Evolutionary conservation across 2,113 vertebrate genomes (phyloP).

Genomic region (Mohoua ochrocephala): DNA sequence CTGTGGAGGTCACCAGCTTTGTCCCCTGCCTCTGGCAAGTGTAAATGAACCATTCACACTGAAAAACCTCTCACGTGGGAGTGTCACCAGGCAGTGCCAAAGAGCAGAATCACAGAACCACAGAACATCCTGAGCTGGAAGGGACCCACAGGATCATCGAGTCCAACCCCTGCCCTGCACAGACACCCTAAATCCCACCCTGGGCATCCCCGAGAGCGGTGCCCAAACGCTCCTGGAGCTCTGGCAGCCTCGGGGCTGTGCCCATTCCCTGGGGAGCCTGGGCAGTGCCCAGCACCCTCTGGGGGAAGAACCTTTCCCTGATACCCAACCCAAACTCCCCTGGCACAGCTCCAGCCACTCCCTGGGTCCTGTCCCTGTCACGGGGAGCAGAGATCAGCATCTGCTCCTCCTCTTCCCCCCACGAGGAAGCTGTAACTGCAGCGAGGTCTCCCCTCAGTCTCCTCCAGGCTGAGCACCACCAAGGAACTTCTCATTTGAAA

Average conservation of each 20-base stretch:
- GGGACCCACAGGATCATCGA: background rate
- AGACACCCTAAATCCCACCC: background rate
- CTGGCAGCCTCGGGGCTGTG: background rate
- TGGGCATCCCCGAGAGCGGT: rapidly evolving
- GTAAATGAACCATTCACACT: background rate
- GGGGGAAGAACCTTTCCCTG: background rate
- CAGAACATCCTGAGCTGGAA: background rate
- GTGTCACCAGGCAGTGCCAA: background rate
- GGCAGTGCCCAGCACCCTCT: background rate
- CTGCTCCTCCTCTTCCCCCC: background rate
- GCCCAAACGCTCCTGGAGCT: background rate
- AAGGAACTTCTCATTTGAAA: background rate
- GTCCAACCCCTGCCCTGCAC: background rate
- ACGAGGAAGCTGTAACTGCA: background rate
- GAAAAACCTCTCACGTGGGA: background rate
- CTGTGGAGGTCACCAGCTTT: background rate
- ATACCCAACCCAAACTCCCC: rapidly evolving
- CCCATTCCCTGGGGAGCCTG: background rate
- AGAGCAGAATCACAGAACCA: background rate
- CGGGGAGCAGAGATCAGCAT: background rate
- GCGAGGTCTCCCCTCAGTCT: background rate
- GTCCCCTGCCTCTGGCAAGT: background rate
- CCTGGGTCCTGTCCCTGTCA: background rate
- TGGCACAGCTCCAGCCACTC: background rate
- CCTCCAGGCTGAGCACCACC: background rate